Conservation (phyloP, 2,888 invertebrate genomes). For the Parochlus steinenii region DNA sequence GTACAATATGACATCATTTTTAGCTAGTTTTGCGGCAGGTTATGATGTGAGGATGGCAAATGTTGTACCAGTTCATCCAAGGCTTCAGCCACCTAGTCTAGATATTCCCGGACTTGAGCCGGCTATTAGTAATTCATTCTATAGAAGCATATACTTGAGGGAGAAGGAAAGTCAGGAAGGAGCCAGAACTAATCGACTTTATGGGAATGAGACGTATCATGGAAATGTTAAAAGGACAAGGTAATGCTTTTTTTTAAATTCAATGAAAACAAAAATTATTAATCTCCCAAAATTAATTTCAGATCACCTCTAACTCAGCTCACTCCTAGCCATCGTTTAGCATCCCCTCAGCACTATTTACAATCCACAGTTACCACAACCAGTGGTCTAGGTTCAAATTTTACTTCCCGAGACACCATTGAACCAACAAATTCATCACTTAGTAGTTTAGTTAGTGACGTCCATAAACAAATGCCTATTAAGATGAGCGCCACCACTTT, state of each 20-base stretch:
- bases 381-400: constrained; percentile 36
- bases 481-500: constrained; percentile 57
- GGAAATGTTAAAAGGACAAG: constrained; percentile 62
- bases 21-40: constrained; percentile 82
- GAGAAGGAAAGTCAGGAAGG: constrained; percentile 18
- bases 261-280: not conserved
- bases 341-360: constrained; percentile 53
- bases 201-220: constrained; percentile 79
- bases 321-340: constrained; percentile 54
- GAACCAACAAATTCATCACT: constrained; percentile 21
- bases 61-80: constrained; percentile 66
- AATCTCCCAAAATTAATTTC: not conserved
- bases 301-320: constrained; percentile 28
- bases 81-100: constrained; percentile 49
- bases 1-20: constrained; percentile 80
- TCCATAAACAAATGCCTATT: constrained; percentile 36
- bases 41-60: constrained; percentile 84
- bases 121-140: constrained; percentile 18
- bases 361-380: constrained; percentile 37
- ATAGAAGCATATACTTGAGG: constrained; percentile 19
- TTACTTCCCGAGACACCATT: constrained; percentile 29
- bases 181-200: constrained; percentile 23
- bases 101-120: constrained; percentile 24
- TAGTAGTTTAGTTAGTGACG: constrained; percentile 25
- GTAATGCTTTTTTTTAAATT: constrained; percentile 22